Base-by-base conservation (phyloP, 1,140 invertebrate genomes). In the Centruroides sculpturatus region DNA sequence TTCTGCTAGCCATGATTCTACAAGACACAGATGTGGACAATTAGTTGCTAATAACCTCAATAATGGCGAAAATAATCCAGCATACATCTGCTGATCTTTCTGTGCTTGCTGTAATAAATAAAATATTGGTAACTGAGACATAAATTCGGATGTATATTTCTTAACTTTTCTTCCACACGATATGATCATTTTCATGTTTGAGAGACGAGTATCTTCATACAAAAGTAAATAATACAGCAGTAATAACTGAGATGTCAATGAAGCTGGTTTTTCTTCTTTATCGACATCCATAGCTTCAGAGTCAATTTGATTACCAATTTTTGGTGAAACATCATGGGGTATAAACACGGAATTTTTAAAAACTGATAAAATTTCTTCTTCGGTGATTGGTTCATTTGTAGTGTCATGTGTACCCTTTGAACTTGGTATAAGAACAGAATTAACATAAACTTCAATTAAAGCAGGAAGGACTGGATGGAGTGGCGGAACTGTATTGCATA, bases 381-480 rank as follows among this genome's bases (percentile, higher is more conserved):
- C 91, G 3, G 83, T 85, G 52, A 97, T 87, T 0, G 92, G 92
- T 71, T 94, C 85, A 71, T 97, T 96, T 4, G 86, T 87, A 59
- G 87, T 83, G 73, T 87, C 80, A 7, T 71, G 70, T 41, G 68
- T 62, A 13, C 68, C 55, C 62, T 67, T 65, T 3, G 66, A 63
- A 47, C 69, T 70, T 3, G 87, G 84, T 47, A 91, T 79, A 23
- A 97, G 78, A 59, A 97, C 87, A 3, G 92, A 95, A 72, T 91
- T 92, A 0, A 97, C 91, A 69, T 93, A 98, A 0, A 92, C 91
- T 76, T 97, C 92, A 0, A 98, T 86, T 7, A 98, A 74, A n/a
- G 86, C 84, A 1, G 92, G 92, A 64, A 97, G 77, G 12, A 96
- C 87, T 0, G 92, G 89, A 78, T 98, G 93, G 41, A 98, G 73